Evolutionary conservation across 2,888 invertebrate genomes (phyloP), one percentile per base, ranked within the genome.

Genomic region (Agelastica alni): DNA sequence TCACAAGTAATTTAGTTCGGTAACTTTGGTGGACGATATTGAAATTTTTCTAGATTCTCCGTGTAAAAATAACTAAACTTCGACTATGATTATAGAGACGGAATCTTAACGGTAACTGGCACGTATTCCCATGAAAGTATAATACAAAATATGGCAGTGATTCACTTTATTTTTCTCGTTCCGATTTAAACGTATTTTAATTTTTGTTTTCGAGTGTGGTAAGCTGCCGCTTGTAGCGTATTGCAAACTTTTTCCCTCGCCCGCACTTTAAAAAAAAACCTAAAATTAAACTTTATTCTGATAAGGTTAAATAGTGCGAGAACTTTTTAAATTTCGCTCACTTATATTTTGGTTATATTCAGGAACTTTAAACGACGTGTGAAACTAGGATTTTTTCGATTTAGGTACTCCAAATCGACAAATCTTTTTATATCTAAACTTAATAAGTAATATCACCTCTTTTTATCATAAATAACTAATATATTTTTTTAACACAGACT

Each of bases 231-330:
- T 75, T 73, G 65, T 67, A 76, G 76, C 76, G 68, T 76, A 77
- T 77, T 77, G 77, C 77, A 75, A 75, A 75, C 74, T 74, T 67
- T 61, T 70, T 75, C 75, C 76, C 75, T 66, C 67, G 76, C 77
- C 77, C 73, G 76, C 77, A 74, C 75, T 69, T 55, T 59, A 5
- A 2, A 39, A 39, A 34, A 30, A 6, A 48, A 4, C 17, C 28
- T 48, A 41, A 53, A 57, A 49, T 37, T 53, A 57, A 56, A 39
- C 14, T 14, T 42, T 10, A 43, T 30, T 17, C 16, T n/a, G n/a
- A 43, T 13, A 34, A n/a, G 26, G 20, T 26, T 5, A 10, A 26
- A 22, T 6, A 16, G 55, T 61, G 56, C 59, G 56, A 61, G 57
- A 55, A 44, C 34, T 14, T 12, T 31, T 51, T 44, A 32, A 43